Evolutionary conservation across 1,140 invertebrate species (phyloP).

Genomic region (Diabrotica undecimpunctata): DNA sequence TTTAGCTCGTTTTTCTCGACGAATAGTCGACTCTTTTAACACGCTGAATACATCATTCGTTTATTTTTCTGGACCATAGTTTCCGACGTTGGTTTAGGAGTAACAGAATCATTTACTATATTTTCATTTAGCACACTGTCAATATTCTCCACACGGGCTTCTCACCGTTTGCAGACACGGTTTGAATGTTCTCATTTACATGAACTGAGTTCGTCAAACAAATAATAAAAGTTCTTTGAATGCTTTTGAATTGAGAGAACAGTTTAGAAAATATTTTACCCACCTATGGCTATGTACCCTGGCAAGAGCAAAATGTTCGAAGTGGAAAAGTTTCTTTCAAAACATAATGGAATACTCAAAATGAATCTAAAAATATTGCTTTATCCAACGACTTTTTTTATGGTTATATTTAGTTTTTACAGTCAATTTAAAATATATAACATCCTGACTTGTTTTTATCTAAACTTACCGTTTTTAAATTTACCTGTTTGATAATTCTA

Average conservation of each 20-base stretch:
- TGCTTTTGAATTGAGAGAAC: constrained; percentile 26
- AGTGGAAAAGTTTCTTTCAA: constrained; percentile 19
- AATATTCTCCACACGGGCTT: too few species aligned
- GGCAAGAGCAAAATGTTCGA: constrained; percentile 31
- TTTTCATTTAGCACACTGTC: too few species aligned
- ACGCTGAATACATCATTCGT: too few species aligned
- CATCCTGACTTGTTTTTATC: constrained; percentile 13
- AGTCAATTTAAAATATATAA: constrained; percentile 12
- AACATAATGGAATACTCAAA: too few species aligned
- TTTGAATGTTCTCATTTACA: too few species aligned
- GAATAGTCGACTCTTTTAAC: too few species aligned
- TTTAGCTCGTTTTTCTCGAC: too few species aligned
- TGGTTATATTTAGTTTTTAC: neutral
- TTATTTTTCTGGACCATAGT: too few species aligned
- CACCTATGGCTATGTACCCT: constrained; percentile 34
- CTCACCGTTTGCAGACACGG: too few species aligned
- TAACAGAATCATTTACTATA: too few species aligned
- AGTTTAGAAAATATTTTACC: constrained; percentile 25
- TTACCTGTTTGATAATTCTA: constrained; percentile 13
- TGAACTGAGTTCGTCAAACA: too few species aligned
- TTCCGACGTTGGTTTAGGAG: too few species aligned
- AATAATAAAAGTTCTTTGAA: constrained; percentile 28
- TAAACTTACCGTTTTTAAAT: constrained; percentile 16
- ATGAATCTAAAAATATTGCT: constrained; percentile 17
- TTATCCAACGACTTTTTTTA: constrained; percentile 10